phyloP scores from a whole-genome alignment of 2,797 vertebrate genomes.

The Alosa sapidissima region DNA sequence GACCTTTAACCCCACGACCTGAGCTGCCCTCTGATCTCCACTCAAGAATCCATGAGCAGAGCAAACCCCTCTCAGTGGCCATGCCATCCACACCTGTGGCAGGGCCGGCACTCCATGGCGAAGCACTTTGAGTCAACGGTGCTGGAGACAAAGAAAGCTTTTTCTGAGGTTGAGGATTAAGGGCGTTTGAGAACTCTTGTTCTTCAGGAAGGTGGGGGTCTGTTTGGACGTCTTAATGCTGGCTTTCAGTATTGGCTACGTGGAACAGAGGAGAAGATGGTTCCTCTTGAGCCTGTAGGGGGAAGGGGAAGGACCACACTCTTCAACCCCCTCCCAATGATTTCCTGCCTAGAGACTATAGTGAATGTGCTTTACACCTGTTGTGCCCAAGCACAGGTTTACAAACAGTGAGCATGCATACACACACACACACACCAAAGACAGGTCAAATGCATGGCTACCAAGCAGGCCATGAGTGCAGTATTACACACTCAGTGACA shows the following conservation, averaged over 20 bases:
- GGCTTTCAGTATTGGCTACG: background rate
- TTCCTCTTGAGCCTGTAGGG: background rate
- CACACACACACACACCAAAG: conserved; percentile 24
- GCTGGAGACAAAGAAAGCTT: background rate
- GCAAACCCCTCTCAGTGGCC: background rate
- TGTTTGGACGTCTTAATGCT: background rate
- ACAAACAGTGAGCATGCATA: conserved; percentile 29
- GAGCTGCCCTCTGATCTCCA: conserved; percentile 2
- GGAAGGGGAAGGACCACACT: background rate
- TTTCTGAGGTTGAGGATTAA: background rate
- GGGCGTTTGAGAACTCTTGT: background rate
- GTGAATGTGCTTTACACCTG: conserved; percentile 44
- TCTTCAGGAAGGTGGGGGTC: background rate
- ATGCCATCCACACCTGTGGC: background rate
- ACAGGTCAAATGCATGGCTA: conserved; percentile 20
- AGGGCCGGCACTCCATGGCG: background rate
- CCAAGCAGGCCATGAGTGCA: conserved; percentile 26
- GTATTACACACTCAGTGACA: background rate
- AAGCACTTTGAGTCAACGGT: background rate
- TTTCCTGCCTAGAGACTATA: background rate
- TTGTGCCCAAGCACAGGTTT: conserved; percentile 44
- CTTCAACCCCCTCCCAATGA: background rate
- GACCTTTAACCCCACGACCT: conserved; percentile 54
- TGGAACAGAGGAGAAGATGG: background rate
- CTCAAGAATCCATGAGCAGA: background rate